phyloP scores from a whole-genome alignment of 2,797 vertebrate species.

The Saxicola maurus region DNA sequence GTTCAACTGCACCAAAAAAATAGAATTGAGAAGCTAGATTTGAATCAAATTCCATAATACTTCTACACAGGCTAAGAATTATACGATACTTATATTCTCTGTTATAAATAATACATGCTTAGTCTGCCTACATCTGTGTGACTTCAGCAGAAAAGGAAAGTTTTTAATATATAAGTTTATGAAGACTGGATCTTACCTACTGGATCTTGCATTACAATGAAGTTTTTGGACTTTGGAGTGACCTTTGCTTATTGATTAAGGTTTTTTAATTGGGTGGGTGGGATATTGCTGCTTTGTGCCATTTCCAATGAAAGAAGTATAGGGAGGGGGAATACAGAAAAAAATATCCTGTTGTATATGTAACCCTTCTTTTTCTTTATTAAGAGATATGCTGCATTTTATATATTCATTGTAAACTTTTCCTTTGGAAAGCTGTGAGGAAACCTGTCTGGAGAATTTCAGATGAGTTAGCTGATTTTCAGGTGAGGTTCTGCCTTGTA shows the following conservation, averaged over 20 bases:
- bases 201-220: neutral
- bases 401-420: constrained; percentile 6
- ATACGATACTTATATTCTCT: neutral
- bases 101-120: neutral
- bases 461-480: neutral
- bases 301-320: neutral
- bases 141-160: neutral
- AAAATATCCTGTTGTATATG: neutral
- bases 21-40: neutral
- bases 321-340: neutral
- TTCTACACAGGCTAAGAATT: neutral
- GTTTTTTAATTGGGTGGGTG: neutral
- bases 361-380: neutral
- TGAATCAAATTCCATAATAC: neutral
- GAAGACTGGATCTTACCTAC: neutral
- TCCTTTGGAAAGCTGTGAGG: constrained; percentile 5
- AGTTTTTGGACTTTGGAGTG: neutral
- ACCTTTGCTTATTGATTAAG: neutral
- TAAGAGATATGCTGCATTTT: constrained; percentile 55
- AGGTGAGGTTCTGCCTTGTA: neutral
- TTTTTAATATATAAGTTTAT: neutral
- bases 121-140: neutral
- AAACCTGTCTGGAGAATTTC: constrained; percentile 11
- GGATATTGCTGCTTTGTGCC: neutral
- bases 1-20: neutral